Conservation (phyloP, 30 jellyfish, hydroid and myxozoan genomes). For the Aurelia sp. region DNA sequence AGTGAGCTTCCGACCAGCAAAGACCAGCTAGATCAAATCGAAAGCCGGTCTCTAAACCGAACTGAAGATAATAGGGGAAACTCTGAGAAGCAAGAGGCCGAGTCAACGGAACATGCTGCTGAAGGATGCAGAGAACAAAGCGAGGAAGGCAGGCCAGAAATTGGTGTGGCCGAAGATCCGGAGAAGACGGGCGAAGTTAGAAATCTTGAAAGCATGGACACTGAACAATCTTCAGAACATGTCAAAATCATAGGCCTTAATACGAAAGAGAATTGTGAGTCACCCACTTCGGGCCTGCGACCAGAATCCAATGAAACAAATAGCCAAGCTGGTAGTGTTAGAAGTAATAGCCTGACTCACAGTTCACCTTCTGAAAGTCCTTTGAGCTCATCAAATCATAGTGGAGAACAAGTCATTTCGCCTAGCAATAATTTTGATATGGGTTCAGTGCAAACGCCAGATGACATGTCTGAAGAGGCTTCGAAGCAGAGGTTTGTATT, state of each 20-base stretch:
- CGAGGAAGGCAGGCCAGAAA: slow-evolving; percentile 18
- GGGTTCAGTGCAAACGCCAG: slow-evolving; percentile 1
- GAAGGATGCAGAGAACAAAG: slow-evolving; percentile 24
- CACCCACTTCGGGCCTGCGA: slow-evolving; percentile 45
- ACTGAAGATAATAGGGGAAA: no score
- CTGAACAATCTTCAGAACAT: slow-evolving; percentile 29
- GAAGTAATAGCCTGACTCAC: slow-evolving; percentile 28
- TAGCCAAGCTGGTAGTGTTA: slow-evolving; percentile 52
- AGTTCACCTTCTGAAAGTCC: slow-evolving; percentile 53
- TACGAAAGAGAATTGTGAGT: slow-evolving; percentile 33
- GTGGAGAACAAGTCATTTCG: slow-evolving; percentile 44
- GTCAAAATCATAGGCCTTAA: neutral
- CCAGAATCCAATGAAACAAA: slow-evolving; percentile 48
- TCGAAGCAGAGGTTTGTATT: slow-evolving; percentile 55
- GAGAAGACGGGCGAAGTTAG: slow-evolving; percentile 17
- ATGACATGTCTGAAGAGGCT: slow-evolving; percentile 46
- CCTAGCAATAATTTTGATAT: slow-evolving; percentile 55
- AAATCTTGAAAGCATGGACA: neutral
- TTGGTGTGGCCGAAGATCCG: neutral
- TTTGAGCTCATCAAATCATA: slow-evolving; percentile 58
- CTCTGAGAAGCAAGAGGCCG: no score
- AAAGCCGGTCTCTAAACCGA: slow-evolving; percentile 7
- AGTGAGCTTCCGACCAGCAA: neutral
- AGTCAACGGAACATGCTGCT: no score
- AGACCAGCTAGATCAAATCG: slow-evolving; percentile 22